Evolutionary conservation across 1,140 invertebrate genomes (phyloP).

Genomic region (Trichomalopsis sarcophagae): DNA sequence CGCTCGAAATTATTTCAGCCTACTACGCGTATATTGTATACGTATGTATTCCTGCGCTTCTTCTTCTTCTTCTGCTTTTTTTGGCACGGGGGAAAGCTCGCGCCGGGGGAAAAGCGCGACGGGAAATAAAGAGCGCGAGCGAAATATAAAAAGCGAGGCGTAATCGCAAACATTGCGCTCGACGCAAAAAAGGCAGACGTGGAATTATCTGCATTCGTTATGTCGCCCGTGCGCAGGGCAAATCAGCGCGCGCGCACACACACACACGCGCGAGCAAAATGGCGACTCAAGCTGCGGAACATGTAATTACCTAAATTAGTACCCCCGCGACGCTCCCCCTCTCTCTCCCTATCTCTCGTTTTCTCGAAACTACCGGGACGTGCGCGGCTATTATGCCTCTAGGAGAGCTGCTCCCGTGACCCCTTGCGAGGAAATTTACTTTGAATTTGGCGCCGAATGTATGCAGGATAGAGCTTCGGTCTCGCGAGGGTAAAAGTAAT

Average conservation of each 20-base stretch:
- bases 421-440: not conserved
- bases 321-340: not conserved
- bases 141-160: not conserved
- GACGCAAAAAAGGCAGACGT: conserved; percentile 41
- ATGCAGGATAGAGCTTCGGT: conserved; percentile 61
- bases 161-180: conserved; percentile 51
- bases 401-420: not conserved
- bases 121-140: not conserved
- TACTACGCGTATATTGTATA: no score
- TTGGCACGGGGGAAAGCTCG: not conserved
- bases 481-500: conserved; percentile 63
- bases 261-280: conserved; percentile 23
- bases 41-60: not conserved
- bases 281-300: conserved; percentile 36
- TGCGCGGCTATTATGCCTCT: not conserved
- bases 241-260: conserved; percentile 38
- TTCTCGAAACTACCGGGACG: not conserved
- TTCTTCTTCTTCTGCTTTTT: conserved; percentile 2
- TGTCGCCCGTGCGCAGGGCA: conserved; percentile 21
- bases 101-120: not conserved
- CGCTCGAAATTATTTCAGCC: conserved; percentile 42
- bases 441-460: conserved; percentile 54
- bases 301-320: conserved; percentile 53
- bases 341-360: not conserved
- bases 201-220: conserved; percentile 52